Evolutionary conservation across 64 coral and sea anemone species (phyloP), one percentile per base, ranked within the genome.

Genomic region (Dendrophyllia cribrosa): DNA sequence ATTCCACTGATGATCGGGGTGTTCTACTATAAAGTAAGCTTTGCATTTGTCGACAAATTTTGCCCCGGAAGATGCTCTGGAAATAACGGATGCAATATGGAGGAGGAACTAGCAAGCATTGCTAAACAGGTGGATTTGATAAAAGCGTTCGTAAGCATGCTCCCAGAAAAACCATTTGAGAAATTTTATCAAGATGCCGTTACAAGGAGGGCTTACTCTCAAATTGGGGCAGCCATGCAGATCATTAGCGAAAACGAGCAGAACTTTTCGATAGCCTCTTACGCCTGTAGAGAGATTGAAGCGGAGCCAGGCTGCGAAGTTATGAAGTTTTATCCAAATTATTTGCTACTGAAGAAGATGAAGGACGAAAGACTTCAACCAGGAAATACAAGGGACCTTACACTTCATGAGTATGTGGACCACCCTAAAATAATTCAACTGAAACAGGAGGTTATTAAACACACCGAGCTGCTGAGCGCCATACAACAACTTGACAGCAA

Each of bases 1-100:
- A 66, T 89, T 13, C 88, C 88, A 9, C 45, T 89, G 51, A 89
- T 89, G 88, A 50, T 89, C 6, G 88, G 88, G 5, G 10, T 89
- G 23, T n/a, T 89, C 24, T 77, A 66, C 2, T 87, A 87, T 72
- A 87, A 87, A 87, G 66, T 87, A 72, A 87, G 48, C 49, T 87
- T 87, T 87, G 51, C 55, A 71, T 72, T 87, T 8, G 49, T 87
- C n/a, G 84, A 87, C 34, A 87, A 87, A 25, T 72, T 87, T 87
- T 87, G 84, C 13, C 53, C 3, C 5, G 53, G 12, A 7, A 56
- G 53, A n/a, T 76, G 74, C 14, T 72, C 84, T 7, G 84, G 20
- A 43, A 17, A 53, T 6, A 87, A 53, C 8, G 84, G 66, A 7
- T 87, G 84, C 50, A 58, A 72, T 16, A 87, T 87, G 44, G 66